phyloP scores from a whole-genome alignment of 2,797 vertebrate genomes.

The Clarias platycephalus region DNA sequence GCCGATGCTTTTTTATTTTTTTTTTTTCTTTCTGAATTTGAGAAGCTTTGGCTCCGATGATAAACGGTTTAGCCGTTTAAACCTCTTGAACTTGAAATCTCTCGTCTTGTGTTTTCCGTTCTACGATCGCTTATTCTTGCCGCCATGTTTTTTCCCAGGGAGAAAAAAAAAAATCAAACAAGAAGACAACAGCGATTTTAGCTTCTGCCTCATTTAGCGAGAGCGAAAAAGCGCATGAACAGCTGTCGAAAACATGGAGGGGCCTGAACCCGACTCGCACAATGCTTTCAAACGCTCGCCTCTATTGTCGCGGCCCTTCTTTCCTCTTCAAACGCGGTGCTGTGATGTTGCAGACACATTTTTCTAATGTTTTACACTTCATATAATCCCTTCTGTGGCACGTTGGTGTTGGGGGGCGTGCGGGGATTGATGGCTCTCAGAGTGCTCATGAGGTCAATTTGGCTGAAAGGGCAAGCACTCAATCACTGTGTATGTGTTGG shows the following conservation, averaged over 20 bases:
- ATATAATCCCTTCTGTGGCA: constrained; percentile 86
- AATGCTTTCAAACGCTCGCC: constrained; percentile 86
- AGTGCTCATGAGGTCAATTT: constrained; percentile 75
- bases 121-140: neutral
- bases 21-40: neutral
- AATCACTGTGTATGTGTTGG: constrained; percentile 63
- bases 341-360: constrained; percentile 85
- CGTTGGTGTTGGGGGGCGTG: constrained; percentile 77
- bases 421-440: constrained; percentile 81
- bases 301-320: constrained; percentile 71
- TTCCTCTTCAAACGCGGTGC: constrained; percentile 83
- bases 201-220: constrained; percentile 88
- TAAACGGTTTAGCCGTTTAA: neutral
- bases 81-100: neutral
- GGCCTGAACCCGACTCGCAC: constrained; percentile 73
- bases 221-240: constrained; percentile 94
- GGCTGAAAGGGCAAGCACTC: constrained; percentile 79
- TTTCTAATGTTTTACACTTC: constrained; percentile 94
- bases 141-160: constrained; percentile 36
- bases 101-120: neutral
- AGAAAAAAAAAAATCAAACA: constrained; percentile 12
- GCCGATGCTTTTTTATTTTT: neutral
- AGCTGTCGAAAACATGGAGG: constrained; percentile 82
- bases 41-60: neutral
- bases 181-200: constrained; percentile 76